phyloP scores from a whole-genome alignment of 2,888 invertebrate species.

The Chrysomela aeneicollis region DNA sequence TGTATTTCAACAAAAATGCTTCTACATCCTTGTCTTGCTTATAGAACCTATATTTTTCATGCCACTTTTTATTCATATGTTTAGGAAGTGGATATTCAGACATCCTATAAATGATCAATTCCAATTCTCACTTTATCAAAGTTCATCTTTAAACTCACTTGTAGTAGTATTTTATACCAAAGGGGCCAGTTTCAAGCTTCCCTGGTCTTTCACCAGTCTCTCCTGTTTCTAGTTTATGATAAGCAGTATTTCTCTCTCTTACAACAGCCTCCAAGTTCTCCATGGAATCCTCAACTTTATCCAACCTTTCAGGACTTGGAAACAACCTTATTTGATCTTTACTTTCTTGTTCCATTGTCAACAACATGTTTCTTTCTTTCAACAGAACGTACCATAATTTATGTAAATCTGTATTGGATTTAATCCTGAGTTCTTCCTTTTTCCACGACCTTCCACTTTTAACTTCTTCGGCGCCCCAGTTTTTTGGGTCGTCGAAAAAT shows the following conservation, averaged over 20 bases:
- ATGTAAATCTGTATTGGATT: constrained; percentile 94
- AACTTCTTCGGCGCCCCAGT: constrained; percentile 81
- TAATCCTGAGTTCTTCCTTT: constrained; percentile 89
- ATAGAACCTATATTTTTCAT: constrained; percentile 64
- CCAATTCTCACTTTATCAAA: background rate
- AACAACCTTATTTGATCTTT: constrained; percentile 73
- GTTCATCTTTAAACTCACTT: constrained; percentile 51
- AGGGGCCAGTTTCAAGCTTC: constrained; percentile 65
- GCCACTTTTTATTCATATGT: constrained; percentile 72
- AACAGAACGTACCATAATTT: constrained; percentile 94
- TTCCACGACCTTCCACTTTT: constrained; percentile 89
- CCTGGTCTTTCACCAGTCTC: constrained; percentile 80
- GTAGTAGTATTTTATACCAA: constrained; percentile 70
- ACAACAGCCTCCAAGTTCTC: constrained; percentile 89
- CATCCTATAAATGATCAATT: constrained; percentile 53
- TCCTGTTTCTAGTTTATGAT: constrained; percentile 88
- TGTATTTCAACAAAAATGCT: constrained; percentile 69
- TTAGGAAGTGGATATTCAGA: constrained; percentile 73
- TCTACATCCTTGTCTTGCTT: constrained; percentile 69
- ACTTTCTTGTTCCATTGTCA: constrained; percentile 92
- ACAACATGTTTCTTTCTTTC: constrained; percentile 96
- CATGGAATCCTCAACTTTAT: constrained; percentile 96
- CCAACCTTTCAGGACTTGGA: constrained; percentile 91
- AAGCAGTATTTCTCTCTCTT: constrained; percentile 91
- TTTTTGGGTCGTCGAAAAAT: constrained; percentile 87